phyloP scores from a whole-genome alignment of 2,797 vertebrate species.

The Ammospiza maritima region DNA sequence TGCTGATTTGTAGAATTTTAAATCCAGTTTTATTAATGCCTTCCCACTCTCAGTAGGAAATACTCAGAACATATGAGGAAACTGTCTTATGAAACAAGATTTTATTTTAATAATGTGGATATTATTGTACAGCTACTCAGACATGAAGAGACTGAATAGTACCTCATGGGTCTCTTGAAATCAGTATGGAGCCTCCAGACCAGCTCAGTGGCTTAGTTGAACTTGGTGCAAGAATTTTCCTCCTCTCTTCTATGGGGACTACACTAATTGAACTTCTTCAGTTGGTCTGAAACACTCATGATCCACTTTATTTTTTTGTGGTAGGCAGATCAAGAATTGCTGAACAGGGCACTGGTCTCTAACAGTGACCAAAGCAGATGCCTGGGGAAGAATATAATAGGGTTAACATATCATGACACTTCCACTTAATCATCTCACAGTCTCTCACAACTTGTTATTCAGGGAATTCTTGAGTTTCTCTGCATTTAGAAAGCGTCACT shows the following conservation, averaged over 20 bases:
- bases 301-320: neutral
- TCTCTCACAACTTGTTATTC: neutral
- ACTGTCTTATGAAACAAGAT: constrained; percentile 46
- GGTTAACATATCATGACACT: neutral
- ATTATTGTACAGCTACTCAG: constrained; percentile 48
- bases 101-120: constrained; percentile 59
- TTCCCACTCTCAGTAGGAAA: constrained; percentile 56
- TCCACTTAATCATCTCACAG: neutral
- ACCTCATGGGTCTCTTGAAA: constrained; percentile 48
- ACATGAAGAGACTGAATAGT: constrained; percentile 40
- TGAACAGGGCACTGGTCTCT: neutral
- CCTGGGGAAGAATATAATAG: neutral
- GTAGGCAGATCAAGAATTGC: neutral
- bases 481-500: neutral
- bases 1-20: constrained; percentile 57
- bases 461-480: neutral
- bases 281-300: neutral
- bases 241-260: neutral
- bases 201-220: constrained; percentile 25
- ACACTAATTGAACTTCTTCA: constrained; percentile 15
- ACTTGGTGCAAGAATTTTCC: neutral
- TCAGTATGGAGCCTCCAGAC: constrained; percentile 37
- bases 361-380: neutral
- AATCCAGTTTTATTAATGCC: constrained; percentile 62
- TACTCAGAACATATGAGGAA: constrained; percentile 41